Evolutionary conservation across 1,140 invertebrate genomes (phyloP), one percentile per base, ranked within the genome.

Genomic region (Drosophila ambigua): DNA sequence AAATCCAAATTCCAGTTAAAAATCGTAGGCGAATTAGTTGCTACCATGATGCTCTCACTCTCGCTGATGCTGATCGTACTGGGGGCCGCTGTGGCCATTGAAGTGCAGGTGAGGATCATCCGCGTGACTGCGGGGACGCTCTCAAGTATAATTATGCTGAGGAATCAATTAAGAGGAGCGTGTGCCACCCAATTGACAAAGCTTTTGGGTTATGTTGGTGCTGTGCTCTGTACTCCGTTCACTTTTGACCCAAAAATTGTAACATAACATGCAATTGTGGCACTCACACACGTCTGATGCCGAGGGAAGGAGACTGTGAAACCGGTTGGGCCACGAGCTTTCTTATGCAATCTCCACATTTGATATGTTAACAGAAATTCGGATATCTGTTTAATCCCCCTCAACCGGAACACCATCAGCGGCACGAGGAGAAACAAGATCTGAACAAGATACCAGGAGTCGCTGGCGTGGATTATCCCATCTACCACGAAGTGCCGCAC

Each of bases 361-460:
- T 78, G 77, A 65, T 80, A 81, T 76, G 50, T 49, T 75, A 79
- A 55, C 43, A 91, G 90, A 84, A 74, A 63, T 90, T 72, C 58
- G 90, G 90, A 4, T 72, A 89, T 53, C 65, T 90, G 13, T 91
- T 72, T 59, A 84, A 91, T 76, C 90, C 85, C 20, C 88, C 88
- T 24, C 82, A 87, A 57, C 26, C 65, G 63, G 82, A 90, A 62
- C 77, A 81, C 54, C 78, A 72, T 67, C 57, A 41, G 24, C 58
- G 72, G 9, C 83, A 91, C 24, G 95, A 96, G 78, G 94, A 95
- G 69, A 93, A 94, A 13, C 96, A 96, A 77, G 95, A 96, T 88
- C 94, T 96, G 0, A 94, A 94, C 66, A 96, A 96, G 91, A 95
- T 97, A 48, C 96, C 96, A 0, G 96, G 96, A 28, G 93, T 93